Percentiles rank a stretch among this genome's conserved stretches.
Evolutionary conservation across 2,888 invertebrate genomes (phyloP).

Genomic region (Eledone cirrhosa): DNA sequence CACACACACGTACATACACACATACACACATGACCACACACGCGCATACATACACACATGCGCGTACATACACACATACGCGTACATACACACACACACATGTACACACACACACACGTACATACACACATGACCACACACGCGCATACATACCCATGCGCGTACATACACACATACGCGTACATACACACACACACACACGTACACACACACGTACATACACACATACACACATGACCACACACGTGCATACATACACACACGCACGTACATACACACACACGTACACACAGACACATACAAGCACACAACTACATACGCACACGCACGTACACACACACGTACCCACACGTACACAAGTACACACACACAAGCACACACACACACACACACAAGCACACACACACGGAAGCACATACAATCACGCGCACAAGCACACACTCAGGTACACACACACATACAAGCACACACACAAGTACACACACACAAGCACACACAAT

Average conservation of each 20-base stretch:
- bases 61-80: background rate
- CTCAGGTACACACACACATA: background rate
- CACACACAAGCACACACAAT: background rate
- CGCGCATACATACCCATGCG: too few species aligned
- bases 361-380: background rate
- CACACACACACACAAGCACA: background rate
- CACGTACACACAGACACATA: background rate
- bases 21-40: background rate
- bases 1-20: background rate
- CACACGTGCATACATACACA: background rate
- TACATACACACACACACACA: too few species aligned
- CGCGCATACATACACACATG: background rate
- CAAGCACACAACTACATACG: too few species aligned
- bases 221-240: too few species aligned
- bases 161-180: too few species aligned
- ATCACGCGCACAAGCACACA: too few species aligned
- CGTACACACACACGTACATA: too few species aligned
- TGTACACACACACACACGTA: too few species aligned
- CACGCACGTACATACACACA: background rate
- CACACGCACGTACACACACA: background rate
- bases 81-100: background rate
- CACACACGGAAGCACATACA: background rate
- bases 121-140: too few species aligned
- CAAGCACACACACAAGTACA: background rate
- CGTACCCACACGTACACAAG: background rate